Evolutionary conservation across 2,888 invertebrate genomes (phyloP).

Genomic region (Coremacera marginata): DNA sequence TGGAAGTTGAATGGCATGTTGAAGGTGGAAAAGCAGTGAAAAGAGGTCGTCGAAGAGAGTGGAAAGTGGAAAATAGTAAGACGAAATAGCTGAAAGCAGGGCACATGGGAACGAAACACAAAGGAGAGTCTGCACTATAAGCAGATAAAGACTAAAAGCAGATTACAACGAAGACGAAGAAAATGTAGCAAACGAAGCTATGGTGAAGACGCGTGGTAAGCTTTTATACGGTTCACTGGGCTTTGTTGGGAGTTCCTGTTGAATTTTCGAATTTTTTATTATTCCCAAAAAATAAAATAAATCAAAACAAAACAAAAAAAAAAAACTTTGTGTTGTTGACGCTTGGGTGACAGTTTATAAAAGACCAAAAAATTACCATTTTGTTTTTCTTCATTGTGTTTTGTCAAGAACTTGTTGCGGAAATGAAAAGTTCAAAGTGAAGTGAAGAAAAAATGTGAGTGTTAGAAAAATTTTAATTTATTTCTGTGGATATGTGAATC

Average conservation of each 20-base stretch:
- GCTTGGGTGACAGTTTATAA: background rate
- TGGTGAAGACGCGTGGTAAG: slow-evolving; percentile 13
- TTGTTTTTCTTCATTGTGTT: background rate
- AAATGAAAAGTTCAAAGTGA: background rate
- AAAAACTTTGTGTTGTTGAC: background rate
- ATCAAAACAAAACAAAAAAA: background rate
- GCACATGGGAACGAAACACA: background rate
- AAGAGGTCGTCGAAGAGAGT: background rate
- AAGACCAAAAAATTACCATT: too few species aligned
- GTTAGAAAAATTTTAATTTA: background rate
- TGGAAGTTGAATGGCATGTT: background rate
- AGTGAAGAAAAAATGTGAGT: background rate
- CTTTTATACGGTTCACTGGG: slow-evolving; percentile 19
- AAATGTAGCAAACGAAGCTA: background rate
- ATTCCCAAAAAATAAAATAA: background rate
- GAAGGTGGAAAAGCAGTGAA: background rate
- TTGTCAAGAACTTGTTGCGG: background rate
- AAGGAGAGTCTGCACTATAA: background rate
- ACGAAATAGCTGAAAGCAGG: background rate
- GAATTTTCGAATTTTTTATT: background rate
- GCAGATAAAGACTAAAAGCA: background rate
- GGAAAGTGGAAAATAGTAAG: background rate
- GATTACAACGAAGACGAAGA: background rate
- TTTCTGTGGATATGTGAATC: slow-evolving; percentile 12
- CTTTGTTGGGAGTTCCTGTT: background rate